Conservation (phyloP, 2,888 invertebrate species). For the Meghimatium bilineatum region DNA sequence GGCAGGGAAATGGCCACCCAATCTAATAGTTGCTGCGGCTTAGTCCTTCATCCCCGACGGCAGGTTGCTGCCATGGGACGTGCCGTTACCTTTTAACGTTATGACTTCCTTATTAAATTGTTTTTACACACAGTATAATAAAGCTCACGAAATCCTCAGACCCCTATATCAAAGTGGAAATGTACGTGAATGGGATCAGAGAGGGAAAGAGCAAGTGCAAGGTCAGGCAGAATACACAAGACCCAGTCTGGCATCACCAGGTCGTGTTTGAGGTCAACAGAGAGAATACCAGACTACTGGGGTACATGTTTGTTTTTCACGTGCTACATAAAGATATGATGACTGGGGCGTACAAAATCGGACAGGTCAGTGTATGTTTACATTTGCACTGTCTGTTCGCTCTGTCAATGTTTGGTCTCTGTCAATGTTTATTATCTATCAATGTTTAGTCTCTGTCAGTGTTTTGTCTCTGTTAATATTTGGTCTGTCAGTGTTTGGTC, state of each 20-base stretch:
- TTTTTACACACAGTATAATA: not conserved
- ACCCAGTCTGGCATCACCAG: conserved; percentile 73
- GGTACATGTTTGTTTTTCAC: conserved; percentile 71
- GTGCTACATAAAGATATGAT: conserved; percentile 73
- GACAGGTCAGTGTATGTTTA: conserved; percentile 60
- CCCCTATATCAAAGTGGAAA: conserved; percentile 72
- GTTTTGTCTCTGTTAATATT: conserved; percentile 39
- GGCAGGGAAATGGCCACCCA: too few relatives aligned
- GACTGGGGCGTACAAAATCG: conserved; percentile 72
- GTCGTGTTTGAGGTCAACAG: conserved; percentile 72
- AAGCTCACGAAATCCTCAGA: conserved; percentile 54
- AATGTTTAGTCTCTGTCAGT: conserved; percentile 56
- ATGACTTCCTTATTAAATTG: not conserved
- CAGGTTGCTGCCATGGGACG: too few relatives aligned
- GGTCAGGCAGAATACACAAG: conserved; percentile 72
- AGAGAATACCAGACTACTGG: conserved; percentile 71
- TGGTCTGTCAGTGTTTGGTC: conserved; percentile 53
- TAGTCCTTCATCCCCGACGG: too few relatives aligned
- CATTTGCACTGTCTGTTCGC: not conserved
- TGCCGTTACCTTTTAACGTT: too few relatives aligned
- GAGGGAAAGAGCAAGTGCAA: conserved; percentile 72
- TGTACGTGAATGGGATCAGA: conserved; percentile 71
- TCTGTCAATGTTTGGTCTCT: conserved; percentile 39
- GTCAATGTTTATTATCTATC: not conserved
- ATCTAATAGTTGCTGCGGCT: too few relatives aligned